These are phyloP conservation scores for Oreochromis tanganicae DNA, from an alignment of 2,113 vertebrate species.

Conservation along the genomic window DNA sequence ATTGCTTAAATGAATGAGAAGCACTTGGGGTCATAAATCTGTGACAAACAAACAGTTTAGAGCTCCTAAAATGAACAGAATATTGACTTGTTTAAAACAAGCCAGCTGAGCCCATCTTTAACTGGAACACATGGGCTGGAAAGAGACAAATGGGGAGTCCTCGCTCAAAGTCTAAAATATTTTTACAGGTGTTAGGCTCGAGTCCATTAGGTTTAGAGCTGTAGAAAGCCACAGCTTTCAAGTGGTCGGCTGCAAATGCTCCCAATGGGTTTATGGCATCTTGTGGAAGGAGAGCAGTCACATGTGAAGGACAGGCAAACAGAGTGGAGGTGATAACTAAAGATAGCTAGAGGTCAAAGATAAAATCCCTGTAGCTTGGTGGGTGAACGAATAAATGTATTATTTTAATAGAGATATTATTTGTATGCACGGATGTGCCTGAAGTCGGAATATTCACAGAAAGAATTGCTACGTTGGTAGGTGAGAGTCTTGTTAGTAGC, in stretches of 20 bases:
- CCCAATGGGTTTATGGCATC: constrained; percentile 56
- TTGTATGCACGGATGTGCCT: neutral
- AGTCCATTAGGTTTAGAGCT: constrained; percentile 49
- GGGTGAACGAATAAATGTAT: neutral
- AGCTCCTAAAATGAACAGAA: constrained; percentile 37
- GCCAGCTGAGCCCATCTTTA: constrained; percentile 22
- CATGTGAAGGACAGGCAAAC: constrained; percentile 39
- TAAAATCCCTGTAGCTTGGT: neutral
- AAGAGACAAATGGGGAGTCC: neutral
- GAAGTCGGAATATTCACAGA: neutral
- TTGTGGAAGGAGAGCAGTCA: constrained; percentile 38
- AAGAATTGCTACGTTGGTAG: neutral
- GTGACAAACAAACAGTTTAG: neutral
- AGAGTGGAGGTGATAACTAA: constrained; percentile 13
- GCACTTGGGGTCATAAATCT: neutral
- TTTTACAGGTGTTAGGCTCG: constrained; percentile 38
- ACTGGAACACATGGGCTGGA: neutral
- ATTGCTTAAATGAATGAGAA: neutral
- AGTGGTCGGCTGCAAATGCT: constrained; percentile 43
- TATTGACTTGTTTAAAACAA: constrained; percentile 32
- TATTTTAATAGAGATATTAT: neutral
- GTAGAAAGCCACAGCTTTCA: constrained; percentile 32
- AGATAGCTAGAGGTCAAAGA: constrained; percentile 22
- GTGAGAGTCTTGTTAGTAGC: constrained; percentile 43
- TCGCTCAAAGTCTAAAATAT: constrained; percentile 14